Base-by-base conservation (phyloP, 1,140 invertebrate species). In the Papilio glaucus region DNA sequence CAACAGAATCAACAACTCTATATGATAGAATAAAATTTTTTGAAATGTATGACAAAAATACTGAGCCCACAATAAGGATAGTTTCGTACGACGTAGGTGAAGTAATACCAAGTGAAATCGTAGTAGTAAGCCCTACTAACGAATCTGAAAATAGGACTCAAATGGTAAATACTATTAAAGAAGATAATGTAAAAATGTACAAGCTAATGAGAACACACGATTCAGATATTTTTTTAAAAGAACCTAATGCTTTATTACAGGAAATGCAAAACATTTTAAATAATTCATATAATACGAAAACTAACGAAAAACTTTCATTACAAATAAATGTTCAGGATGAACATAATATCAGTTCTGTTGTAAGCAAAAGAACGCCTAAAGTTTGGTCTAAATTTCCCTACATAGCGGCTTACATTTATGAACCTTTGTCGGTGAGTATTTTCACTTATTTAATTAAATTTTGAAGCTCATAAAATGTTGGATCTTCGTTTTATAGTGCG, bases 21-120 rank as follows among this genome's bases (percentile, higher is more conserved):
- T 77, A 85, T 38, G 88, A 92, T 62, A 88, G 79, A 77, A 84
- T 92, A 67, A 90, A 85, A 38, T 90, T 92, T 74, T 92, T 92
- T 73, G 88, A 92, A 79, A 79, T 90, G 13, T 90, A 90, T 80
- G 90, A 92, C 57, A 84, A 63, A 26, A 74, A 88, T 37, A 88
- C 85, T n/a, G 24, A 42, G n/a, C 61, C 77, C 37, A 45, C 41
- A 24, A 68, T 21, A 49, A 68, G 12, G 18, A 39, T 21, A 8
- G 21, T 21, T 65, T 15, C 15, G 9, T 15, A 33, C 6, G 2
- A 33, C 6, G 29, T 33, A 33, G 29, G 29, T 2, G 13, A 68
- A 7, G 53, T 42, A 60, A 42, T 57, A 24, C 49, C 49, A 26
- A 57, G 24, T 24, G 49, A 24, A 13, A 57, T 15, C 18, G 39